A percentile compares a stretch with the other conserved stretches of the same genome.
phyloP scores from a whole-genome alignment of 1,140 invertebrate genomes.

The Solen grandis region DNA sequence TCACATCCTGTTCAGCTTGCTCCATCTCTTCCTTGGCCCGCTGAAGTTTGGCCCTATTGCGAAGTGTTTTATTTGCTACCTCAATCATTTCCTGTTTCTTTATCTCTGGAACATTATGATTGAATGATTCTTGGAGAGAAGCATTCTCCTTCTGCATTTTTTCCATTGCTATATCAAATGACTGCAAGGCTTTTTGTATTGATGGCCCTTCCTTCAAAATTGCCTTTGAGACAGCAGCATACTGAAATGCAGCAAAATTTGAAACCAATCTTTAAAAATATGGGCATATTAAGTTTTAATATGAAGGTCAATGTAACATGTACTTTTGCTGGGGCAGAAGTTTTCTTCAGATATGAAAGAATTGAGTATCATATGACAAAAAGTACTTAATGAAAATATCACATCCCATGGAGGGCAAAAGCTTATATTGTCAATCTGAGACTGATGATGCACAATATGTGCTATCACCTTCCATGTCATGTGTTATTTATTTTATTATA shows the following conservation, averaged over 20 bases:
- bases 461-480: no score
- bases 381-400: no score
- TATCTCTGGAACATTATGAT: conserved; percentile 35
- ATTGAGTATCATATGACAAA: no score
- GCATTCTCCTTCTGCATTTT: conserved; percentile 63
- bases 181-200: conserved; percentile 58
- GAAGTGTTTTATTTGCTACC: conserved; percentile 59
- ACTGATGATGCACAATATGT: no score
- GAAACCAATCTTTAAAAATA: not conserved
- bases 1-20: conserved; percentile 40
- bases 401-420: no score
- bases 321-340: not conserved
- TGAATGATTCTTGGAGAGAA: conserved; percentile 27
- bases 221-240: conserved; percentile 66
- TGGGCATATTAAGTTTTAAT: no score
- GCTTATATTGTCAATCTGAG: no score
- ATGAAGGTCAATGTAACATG: not conserved
- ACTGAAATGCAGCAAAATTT: conserved; percentile 53
- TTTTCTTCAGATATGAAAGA: no score
- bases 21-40: conserved; percentile 55
- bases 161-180: conserved; percentile 57
- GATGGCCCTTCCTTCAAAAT: conserved; percentile 66
- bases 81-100: conserved; percentile 43
- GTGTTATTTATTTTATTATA: no score
- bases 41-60: conserved; percentile 67